These are phyloP conservation scores for Ectemnius lituratus DNA, from an alignment of 2,888 invertebrate genomes.

Conservation along the genomic window DNA sequence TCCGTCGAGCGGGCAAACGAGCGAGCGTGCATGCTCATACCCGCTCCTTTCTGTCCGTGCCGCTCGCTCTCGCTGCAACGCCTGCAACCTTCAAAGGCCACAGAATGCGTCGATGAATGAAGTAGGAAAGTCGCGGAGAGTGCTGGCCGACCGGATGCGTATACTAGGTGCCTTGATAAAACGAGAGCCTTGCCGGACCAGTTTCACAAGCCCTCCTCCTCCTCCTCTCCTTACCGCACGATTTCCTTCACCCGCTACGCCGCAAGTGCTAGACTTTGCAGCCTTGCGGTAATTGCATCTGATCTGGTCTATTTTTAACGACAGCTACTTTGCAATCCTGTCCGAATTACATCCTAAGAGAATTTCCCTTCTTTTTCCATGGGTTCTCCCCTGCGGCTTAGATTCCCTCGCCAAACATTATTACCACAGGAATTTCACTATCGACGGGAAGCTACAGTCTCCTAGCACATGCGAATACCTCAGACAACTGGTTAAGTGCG, in stretches of 20 bases:
- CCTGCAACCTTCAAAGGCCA: conserved; percentile 77
- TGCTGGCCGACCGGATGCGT: conserved; percentile 69
- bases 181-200: conserved; percentile 50
- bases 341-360: neutral
- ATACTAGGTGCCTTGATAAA: conserved; percentile 62
- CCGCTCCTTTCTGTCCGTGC: conserved; percentile 62
- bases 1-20: conserved; percentile 44
- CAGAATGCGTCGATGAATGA: conserved; percentile 76
- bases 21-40: conserved; percentile 57
- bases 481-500: too few species aligned
- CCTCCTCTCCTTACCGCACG: neutral
- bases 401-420: too few species aligned
- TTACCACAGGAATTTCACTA: too few species aligned
- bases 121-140: conserved; percentile 71
- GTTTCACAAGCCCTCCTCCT: conserved; percentile 35
- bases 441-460: too few species aligned
- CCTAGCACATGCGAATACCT: too few species aligned
- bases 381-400: too few species aligned
- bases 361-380: neutral
- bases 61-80: too few species aligned
- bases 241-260: neutral
- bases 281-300: conserved; percentile 15
- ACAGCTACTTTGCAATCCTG: neutral
- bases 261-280: conserved; percentile 5
- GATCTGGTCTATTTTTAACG: conserved; percentile 1